Evolutionary conservation across 1,140 invertebrate genomes (phyloP).

Genomic region (Tetraneura akinire): DNA sequence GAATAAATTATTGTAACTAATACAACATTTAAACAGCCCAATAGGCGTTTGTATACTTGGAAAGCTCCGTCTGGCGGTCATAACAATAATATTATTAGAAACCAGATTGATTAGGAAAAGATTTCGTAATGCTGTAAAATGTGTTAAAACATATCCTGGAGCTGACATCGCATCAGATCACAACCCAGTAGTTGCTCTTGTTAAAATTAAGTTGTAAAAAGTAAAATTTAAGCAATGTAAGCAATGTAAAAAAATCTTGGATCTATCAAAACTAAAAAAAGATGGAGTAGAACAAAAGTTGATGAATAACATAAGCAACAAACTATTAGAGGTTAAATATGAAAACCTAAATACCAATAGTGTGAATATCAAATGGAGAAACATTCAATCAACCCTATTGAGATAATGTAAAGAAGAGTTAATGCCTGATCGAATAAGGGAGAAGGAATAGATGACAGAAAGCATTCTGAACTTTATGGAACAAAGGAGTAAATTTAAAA

Average conservation of each 20-base stretch:
- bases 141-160: constrained; percentile 56
- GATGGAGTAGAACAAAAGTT: too few species aligned
- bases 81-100: constrained; percentile 5
- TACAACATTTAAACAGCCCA: too few species aligned
- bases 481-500: too few species aligned
- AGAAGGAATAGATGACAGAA: constrained; percentile 43
- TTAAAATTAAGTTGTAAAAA: too few species aligned
- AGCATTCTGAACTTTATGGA: constrained; percentile 1
- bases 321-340: neutral
- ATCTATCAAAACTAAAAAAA: too few species aligned
- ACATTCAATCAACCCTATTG: too few species aligned
- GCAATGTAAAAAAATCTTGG: too few species aligned
- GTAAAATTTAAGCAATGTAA: too few species aligned
- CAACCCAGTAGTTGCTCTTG: too few species aligned
- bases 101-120: constrained; percentile 57
- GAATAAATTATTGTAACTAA: constrained; percentile 55
- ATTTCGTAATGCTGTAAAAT: constrained; percentile 56
- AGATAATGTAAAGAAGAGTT: neutral
- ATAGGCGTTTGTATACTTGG: constrained; percentile 58
- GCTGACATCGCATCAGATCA: too few species aligned
- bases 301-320: constrained; percentile 54
- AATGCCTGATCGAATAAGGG: constrained; percentile 3
- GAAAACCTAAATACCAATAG: constrained; percentile 2
- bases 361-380: neutral
- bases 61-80: constrained; percentile 54